Evolutionary conservation across 2,113 vertebrate genomes (phyloP), one percentile per base, ranked within the genome.

Genomic region (Bufo bufo): DNA sequence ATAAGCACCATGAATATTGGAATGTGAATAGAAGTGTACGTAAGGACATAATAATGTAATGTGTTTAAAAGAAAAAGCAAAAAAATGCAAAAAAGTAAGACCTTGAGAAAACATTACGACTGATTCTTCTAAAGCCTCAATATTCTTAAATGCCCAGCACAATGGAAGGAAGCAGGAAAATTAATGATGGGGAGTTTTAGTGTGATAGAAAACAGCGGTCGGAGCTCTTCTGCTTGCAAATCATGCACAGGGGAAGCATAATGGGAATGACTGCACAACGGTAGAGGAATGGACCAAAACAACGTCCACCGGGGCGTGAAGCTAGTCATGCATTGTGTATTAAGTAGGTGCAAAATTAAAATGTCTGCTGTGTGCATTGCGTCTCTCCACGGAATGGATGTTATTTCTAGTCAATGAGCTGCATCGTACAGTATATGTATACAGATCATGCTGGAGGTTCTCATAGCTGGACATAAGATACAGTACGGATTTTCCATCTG

Each of bases 131-230:
- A 12, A 33, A 74, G 43, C 43, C 49, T n/a, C 49, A 47, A 75
- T 75, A 7, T 19, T 17, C 72, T 19, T 8, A 50, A 52, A 77
- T 12, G 3, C 17, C 43, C 16, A 4, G 47, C 1, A 77, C 49
- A 50, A 77, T 77, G 75, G 75, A 13, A 52, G 19, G 2, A 13
- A 52, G 12, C 47, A 77, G 49, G 75, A 77, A 52, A 77, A 77
- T 50, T 50, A 52, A 77, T 52, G 49, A 77, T 77, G 19, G 17
- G 75, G 75, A 52, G 49, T 52, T n/a, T 19, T 52, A 77, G n/a
- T 77, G 75, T n/a, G 75, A 77, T 77, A 77, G 75, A 52, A 52
- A 19, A 77, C 75, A 77, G 75, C 4, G 75, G 49, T 77, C 75
- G 4, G 75, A 52, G 75, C 49, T 77, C n/a, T 52, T 77, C 47